Base-by-base conservation (phyloP, 1,140 invertebrate species). In the Platyscapa corneri region DNA sequence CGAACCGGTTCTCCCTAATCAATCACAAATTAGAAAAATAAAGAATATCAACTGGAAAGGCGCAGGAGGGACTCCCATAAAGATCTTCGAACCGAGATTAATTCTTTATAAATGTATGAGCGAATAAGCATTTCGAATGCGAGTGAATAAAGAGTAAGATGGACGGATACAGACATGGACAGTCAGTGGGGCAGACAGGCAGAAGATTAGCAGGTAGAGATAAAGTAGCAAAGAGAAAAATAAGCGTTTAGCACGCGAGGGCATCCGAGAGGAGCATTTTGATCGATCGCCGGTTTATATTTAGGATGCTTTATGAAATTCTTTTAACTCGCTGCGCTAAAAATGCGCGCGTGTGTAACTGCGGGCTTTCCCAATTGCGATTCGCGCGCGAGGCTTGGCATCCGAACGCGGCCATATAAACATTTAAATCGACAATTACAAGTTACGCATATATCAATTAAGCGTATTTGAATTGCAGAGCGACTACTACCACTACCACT, bases 131-230 rank as follows among this genome's bases (percentile, higher is more conserved):
- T 56, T 78, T 65, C n/a, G 60, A 42, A 80, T 42, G 34, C 37
- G 3, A 42, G 32, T 3, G n/a, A 64, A 65, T 32, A 70, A 37
- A 53, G 56, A 53, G 30, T 7, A 77, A 34, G 32, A 64, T 3
- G 16, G 72, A 37, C 27, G 46, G 42, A 77, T 18, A 49, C 10
- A 76, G 56, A 77, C 27, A n/a, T 34, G 30, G 74, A 77, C 53
- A 30, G 82, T 65, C 39, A 67, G 79, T 8, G n/a, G 46, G 46
- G 42, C 49, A 72, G 37, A 49, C 74, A 64, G 34, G 74, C 20
- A 49, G 53, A 76, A 76, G 72, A 83, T 83, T 60, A 83, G 82
- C 72, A 30, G 53, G 32, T 60, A 64, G 32, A 74, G 81, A 82
- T 82, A 75, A 82, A 30, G 70, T 39, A 74, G 80, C 7, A 18